Base-by-base conservation (phyloP, 2,888 invertebrate species). In the Drosophila siamana region DNA sequence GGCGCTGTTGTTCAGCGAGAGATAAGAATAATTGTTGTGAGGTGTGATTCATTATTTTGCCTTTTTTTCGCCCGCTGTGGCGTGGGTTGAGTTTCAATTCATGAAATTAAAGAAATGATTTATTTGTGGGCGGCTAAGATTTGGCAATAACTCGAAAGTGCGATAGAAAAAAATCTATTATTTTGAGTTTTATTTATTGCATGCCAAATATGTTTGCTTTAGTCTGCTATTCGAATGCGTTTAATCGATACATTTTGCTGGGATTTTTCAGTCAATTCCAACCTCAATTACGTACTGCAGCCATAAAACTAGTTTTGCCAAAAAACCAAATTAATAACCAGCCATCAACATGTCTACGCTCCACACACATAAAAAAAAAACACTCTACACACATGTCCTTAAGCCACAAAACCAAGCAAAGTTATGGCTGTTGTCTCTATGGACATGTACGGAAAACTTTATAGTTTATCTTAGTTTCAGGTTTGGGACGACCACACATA, bases 401-500 rank as follows among this genome's bases (percentile, higher is more conserved):
- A 19, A 41, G 13, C 52, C 52, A 43, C 30, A 28, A 54, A 41
- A 30, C n/a, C 24, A 9, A 38, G 51, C 16, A 26, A 40, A 36
- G 22, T 50, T 36, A 38, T 41, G 28, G 40, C 52, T 52, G 52
- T 41, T 26, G 28, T 16, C 40, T 41, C n/a, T n/a, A 28, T n/a
- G n/a, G 28, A 40, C 19, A 54, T 41, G 40, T 52, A 19, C 24
- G 28, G 28, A 19, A 54, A 19, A 54, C 6, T 54, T 54, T 41
- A 41, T 19, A 41, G 52, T 54, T 54, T 54, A 41, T 54, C 30
- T 41, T 22, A 44, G 54, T 54, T 30, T 48, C 13, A 7, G 24
- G 44, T 44, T 44, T 54, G 19, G n/a, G 54, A 22, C 41, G 62
- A 57, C 56, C 66, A 30, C 69, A 69, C 7, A 44, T n/a, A 51